These are phyloP conservation scores for Platypus cylindrus DNA, from an alignment of 2,888 invertebrate genomes.

Conservation along the genomic window DNA sequence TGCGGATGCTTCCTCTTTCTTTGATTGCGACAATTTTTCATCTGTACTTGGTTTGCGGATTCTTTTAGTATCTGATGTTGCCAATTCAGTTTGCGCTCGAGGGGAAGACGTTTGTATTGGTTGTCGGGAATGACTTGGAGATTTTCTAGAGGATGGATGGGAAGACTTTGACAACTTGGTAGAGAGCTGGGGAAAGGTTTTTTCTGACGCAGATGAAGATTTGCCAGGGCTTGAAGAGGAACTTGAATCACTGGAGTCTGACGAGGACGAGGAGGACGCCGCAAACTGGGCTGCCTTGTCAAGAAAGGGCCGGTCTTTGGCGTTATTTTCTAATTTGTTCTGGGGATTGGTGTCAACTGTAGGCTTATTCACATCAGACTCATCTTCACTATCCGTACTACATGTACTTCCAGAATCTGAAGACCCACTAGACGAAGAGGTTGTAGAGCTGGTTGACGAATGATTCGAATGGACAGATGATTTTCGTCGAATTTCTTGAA, in stretches of 20 bases:
- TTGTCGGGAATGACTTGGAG: conserved; percentile 5
- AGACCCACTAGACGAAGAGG: conserved; percentile 37
- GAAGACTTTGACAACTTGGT: too few relatives aligned
- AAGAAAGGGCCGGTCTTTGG: conserved; percentile 66
- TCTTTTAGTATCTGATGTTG: conserved; percentile 2
- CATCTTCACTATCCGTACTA: conserved; percentile 46
- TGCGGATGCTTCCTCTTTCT: conserved; percentile 56
- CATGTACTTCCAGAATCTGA: conserved; percentile 40
- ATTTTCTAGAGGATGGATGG: conserved; percentile 3
- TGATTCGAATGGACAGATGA: conserved; percentile 34
- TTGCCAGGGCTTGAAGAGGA: conserved; percentile 20
- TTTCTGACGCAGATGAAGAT: conserved; percentile 16
- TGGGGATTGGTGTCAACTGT: not conserved
- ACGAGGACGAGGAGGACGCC: conserved; percentile 50
- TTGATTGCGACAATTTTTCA: conserved; percentile 43
- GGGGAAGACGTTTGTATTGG: conserved; percentile 2
- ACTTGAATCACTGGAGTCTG: conserved; percentile 42
- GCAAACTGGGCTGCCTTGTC: conserved; percentile 61
- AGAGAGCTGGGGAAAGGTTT: too few relatives aligned
- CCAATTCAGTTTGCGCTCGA: conserved; percentile 2
- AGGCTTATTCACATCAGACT: conserved; percentile 15
- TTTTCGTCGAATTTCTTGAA: conserved; percentile 37
- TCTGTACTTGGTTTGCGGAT: conserved; percentile 15
- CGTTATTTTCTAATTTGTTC: too few relatives aligned
- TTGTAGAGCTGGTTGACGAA: conserved; percentile 39